Percentiles rank a stretch among this genome's conserved stretches.
phyloP scores from a whole-genome alignment of 92 coral and sea anemone species.

The Isaurus tuberculatus region DNA sequence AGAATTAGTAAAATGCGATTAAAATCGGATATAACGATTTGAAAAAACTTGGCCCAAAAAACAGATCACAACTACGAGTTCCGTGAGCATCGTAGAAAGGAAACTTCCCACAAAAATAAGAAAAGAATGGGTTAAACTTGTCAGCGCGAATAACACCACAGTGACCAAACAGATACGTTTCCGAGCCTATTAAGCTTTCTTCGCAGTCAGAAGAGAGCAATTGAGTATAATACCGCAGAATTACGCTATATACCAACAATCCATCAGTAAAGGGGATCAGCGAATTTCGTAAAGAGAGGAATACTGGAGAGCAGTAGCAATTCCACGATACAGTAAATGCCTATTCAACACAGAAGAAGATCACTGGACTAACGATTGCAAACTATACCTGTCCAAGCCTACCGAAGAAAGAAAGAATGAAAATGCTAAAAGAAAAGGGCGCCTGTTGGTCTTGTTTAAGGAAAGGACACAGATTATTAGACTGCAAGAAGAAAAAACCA shows the following conservation, averaged over 20 bases:
- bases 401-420: no score
- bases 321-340: no score
- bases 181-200: conserved; percentile 45
- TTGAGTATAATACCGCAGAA: conserved; percentile 55
- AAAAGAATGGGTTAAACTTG: conserved; percentile 52
- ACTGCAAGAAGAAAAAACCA: no score
- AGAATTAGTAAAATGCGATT: not conserved
- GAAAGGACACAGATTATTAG: no score
- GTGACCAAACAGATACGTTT: conserved; percentile 31
- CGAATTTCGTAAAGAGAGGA: no score
- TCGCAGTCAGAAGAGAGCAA: conserved; percentile 37
- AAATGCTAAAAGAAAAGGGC: no score
- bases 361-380: no score
- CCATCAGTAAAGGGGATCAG: conserved; percentile 20
- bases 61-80: conserved; percentile 36
- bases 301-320: no score
- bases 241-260: not conserved
- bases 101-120: conserved; percentile 40
- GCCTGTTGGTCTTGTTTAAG: no score
- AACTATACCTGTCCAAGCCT: no score
- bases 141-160: not conserved
- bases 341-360: no score
- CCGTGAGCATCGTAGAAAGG: conserved; percentile 44
- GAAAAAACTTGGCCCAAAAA: conserved; percentile 27
- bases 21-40: conserved; percentile 37